Base-by-base conservation (phyloP, 2,113 vertebrate genomes). In the Dipodomys stephensi region DNA sequence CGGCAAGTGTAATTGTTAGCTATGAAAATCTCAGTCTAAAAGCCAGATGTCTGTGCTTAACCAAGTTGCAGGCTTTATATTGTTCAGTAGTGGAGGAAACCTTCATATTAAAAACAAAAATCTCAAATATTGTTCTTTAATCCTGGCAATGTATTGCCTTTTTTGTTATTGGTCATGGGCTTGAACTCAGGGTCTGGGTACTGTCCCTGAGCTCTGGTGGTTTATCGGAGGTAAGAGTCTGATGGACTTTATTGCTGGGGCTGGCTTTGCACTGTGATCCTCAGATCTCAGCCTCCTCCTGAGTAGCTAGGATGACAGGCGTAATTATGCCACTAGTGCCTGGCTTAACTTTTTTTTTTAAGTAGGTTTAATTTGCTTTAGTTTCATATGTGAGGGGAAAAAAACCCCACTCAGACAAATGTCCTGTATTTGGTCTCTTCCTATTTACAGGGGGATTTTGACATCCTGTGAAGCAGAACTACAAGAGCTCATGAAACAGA, bases 401-500 rank as follows among this genome's bases (percentile, higher is more conserved):
- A 71, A 93, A 94, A 6, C 7, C 39, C 15, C 15, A 25, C n/a
- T 49, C 68, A 35, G 64, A 2, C 64, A 19, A 35, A 23, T 68
- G 6, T 81, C 90, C 19, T 87, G 22, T 95, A 20, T 89, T 90
- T 80, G 4, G 35, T 96, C 49, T 95, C 60, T 95, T 92, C 22
- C 92, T 95, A 86, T 35, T 93, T 95, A 69, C 0, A 94, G 98
- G 6, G 96, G 97, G 6, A 98, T 98, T 96, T 73, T 98, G 96
- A 98, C 98, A 62, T 98, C 98, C 46, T 99, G 99, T 78, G 99
- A 99, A 97, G 99, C 99, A 0, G 99, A 99, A 97, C 98, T 99
- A 7, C 99, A 99, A 96, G 99, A 99, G 96, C 98, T 99, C 90
- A 99, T 99, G 99, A 98, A 98, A 85, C 99, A 99, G 98, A 99